Evolutionary conservation across 2,113 vertebrate species (phyloP).

Genomic region (Bos javanicus): DNA sequence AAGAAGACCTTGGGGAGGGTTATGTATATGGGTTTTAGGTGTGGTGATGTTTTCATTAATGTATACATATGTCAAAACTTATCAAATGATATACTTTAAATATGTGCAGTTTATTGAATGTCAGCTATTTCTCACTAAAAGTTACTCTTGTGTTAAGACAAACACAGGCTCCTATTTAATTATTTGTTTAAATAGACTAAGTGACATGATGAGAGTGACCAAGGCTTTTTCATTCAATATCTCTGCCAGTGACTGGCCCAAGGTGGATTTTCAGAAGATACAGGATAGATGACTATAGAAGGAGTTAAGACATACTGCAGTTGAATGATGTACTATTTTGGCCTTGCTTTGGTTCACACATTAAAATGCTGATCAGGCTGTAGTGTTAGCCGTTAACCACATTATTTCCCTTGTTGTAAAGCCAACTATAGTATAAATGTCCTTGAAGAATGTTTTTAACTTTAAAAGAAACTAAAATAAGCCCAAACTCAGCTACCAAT

Average conservation of each 20-base stretch:
- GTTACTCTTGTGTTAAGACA: background rate
- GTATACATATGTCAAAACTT: background rate
- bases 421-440: background rate
- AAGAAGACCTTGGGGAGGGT: background rate
- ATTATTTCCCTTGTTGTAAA: constrained; percentile 12
- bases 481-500: constrained; percentile 5
- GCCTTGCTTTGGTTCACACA: background rate
- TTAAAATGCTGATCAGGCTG: background rate
- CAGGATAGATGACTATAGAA: background rate
- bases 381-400: background rate
- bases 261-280: background rate
- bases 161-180: background rate
- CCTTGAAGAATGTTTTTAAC: constrained; percentile 36
- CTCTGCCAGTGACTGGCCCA: background rate
- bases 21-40: background rate
- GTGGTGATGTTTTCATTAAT: background rate
- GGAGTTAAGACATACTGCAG: background rate
- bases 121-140: background rate
- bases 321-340: background rate
- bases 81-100: background rate
- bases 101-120: background rate
- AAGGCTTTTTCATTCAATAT: background rate
- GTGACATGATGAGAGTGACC: background rate
- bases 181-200: background rate
- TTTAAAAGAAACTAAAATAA: constrained; percentile 39